These are phyloP conservation scores for Atrichornis clamosus DNA, from an alignment of 2,113 vertebrate genomes.

Conservation along the genomic window DNA sequence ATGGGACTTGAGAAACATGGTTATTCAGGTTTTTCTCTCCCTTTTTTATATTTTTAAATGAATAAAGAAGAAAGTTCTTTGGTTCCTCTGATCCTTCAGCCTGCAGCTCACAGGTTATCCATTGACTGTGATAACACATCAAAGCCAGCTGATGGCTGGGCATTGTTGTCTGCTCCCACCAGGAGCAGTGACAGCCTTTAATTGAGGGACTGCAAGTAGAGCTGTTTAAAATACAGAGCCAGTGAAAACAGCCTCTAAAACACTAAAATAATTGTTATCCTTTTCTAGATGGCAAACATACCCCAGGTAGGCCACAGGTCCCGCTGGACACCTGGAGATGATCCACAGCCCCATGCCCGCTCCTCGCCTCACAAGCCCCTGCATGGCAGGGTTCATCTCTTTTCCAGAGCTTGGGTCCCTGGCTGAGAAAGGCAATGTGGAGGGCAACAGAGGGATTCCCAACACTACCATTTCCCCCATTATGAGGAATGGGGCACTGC, in stretches of 20 bases:
- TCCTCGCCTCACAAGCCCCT: background rate
- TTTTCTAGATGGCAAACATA: background rate
- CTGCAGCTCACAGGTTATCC: background rate
- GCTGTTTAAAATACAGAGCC: background rate
- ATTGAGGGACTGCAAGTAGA: background rate
- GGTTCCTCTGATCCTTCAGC: background rate
- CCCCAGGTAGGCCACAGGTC: background rate
- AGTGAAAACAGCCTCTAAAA: background rate
- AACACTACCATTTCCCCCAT: background rate
- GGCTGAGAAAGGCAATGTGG: background rate
- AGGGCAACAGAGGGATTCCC: background rate
- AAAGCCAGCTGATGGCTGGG: background rate
- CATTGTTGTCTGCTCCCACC: background rate
- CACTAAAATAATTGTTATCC: background rate
- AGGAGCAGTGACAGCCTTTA: background rate
- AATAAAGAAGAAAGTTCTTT: background rate
- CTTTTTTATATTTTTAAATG: background rate
- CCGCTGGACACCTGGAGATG: background rate
- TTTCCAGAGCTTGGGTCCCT: background rate
- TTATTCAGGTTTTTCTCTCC: background rate
- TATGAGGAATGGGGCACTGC: too few species aligned
- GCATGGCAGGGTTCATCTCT: fast-evolving
- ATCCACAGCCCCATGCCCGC: fast-evolving
- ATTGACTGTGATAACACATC: fast-evolving
- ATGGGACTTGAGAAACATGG: background rate